Base-by-base conservation (phyloP, 2,888 invertebrate species). In the Drosophila nr. perissopoda region DNA sequence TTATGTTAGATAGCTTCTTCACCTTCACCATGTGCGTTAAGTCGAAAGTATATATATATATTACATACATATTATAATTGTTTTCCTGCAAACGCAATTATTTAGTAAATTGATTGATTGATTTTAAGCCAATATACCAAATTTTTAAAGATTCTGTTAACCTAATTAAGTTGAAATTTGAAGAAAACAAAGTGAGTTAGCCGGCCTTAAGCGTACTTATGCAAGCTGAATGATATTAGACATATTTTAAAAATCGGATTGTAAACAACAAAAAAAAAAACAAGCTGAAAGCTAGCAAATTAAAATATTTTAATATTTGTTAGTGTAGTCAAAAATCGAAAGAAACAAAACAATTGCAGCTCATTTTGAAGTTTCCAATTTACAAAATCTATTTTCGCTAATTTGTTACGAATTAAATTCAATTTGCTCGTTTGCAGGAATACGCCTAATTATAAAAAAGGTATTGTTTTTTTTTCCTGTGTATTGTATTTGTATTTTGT, bases 401-500 rank as follows among this genome's bases (percentile, higher is more conserved):
- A 38, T 27, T 38, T 56, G 13, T n/a, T 38, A 27, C 4, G 16
- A 57, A 27, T 48, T 42, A n/a, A 49, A 53, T 59, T 52, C 18
- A 31, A 25, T 52, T 65, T 54, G 21, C 36, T 1, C 42, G 31
- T 57, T 73, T 63, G 77, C 61, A 42, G 74, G 57, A 71, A 60
- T 62, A 49, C 62, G 52, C 49, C n/a, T 60, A 60, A 53, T 40
- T 61, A 62, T 60, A 60, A 63, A 53, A 69, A 59, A 52, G 80
- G 64, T 77, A 73, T 80, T 73, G 68, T 78, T 68, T 87, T 78
- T 78, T 78, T 70, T 45, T 45, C 45, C 66, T 78, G 82, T 71
- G 82, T 83, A 87, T 85, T 87, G 72, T 82, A 74, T 80, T 65
- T 72, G 79, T 75, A 76, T 67, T 76, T 66, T 65, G 71, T 84